These are phyloP conservation scores for Corythaixoides concolor DNA, from an alignment of 2,113 vertebrate genomes.

Conservation along the genomic window DNA sequence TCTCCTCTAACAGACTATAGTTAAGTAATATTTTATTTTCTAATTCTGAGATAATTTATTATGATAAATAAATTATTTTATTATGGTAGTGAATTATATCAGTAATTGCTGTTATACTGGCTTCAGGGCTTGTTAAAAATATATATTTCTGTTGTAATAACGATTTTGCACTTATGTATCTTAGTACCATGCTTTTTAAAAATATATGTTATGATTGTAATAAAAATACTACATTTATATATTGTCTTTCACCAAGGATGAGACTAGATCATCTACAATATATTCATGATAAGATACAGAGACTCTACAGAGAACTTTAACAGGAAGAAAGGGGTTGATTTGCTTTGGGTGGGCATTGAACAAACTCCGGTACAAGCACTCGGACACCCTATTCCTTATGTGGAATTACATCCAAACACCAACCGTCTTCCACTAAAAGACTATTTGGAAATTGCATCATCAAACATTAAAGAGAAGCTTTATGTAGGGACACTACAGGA, in stretches of 20 bases:
- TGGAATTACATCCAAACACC: not conserved
- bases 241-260: not conserved
- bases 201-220: not conserved
- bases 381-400: not conserved
- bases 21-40: slow-evolving; percentile 19
- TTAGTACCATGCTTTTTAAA: not conserved
- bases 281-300: not conserved
- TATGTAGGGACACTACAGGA: not conserved
- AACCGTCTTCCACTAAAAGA: not conserved
- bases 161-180: not conserved
- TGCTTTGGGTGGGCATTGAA: not conserved
- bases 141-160: not conserved
- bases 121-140: not conserved
- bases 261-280: not conserved
- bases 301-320: not conserved
- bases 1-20: not conserved
- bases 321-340: not conserved
- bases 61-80: slow-evolving; percentile 19
- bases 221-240: not conserved
- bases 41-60: slow-evolving; percentile 10
- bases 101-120: not conserved
- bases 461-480: not conserved
- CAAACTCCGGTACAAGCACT: not conserved
- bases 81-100: not conserved
- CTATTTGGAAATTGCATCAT: not conserved